phyloP scores from a whole-genome alignment of 2,113 vertebrate genomes.

The Piprites chloris region DNA sequence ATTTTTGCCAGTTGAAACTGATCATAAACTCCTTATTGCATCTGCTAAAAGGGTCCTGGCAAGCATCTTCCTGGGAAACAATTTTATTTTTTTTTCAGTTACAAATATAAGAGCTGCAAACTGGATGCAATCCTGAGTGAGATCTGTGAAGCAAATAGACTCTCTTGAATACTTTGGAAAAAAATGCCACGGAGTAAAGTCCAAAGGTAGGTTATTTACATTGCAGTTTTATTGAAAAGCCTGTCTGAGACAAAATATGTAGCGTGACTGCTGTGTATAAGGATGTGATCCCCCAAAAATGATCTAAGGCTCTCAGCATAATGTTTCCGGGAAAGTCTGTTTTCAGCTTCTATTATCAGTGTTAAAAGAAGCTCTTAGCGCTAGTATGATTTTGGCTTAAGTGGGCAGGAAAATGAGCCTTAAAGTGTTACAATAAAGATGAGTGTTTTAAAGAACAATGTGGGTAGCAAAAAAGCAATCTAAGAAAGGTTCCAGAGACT shows the following conservation, averaged over 20 bases:
- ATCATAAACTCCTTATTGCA: conserved; percentile 39
- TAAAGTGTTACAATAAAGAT: neutral
- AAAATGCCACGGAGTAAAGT: neutral
- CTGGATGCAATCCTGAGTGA: neutral
- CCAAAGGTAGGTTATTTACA: neutral
- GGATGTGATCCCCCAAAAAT: neutral
- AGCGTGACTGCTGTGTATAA: neutral
- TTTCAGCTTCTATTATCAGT: neutral
- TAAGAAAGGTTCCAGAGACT: neutral
- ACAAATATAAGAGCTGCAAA: neutral
- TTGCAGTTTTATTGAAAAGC: neutral
- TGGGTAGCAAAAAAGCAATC: neutral
- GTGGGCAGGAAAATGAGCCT: neutral
- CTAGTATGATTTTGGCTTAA: neutral
- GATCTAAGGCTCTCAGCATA: neutral
- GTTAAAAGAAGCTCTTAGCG: neutral
- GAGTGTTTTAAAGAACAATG: neutral
- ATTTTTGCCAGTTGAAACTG: conserved; percentile 30
- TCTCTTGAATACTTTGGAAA: neutral
- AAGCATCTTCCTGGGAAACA: conserved; percentile 1
- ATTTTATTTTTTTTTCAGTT: neutral
- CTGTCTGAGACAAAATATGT: neutral
- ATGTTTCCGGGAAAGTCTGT: neutral
- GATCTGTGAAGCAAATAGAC: neutral
- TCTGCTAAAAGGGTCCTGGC: neutral